Percentiles rank a stretch among this genome's conserved stretches.
phyloP scores from a whole-genome alignment of 2,113 vertebrate species.

The Callopanchax toddi region DNA sequence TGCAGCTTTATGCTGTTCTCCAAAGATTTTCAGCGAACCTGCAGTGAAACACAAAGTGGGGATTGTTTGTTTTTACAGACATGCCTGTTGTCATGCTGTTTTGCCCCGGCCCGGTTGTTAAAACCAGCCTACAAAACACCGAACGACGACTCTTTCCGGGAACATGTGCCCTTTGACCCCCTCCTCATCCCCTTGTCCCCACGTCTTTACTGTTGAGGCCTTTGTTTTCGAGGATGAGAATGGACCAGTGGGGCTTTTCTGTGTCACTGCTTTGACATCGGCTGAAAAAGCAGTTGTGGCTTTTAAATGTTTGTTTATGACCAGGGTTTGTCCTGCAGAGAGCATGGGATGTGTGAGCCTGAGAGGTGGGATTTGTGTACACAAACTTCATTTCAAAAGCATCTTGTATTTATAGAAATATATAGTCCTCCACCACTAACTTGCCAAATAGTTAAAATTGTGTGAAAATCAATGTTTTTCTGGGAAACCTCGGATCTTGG shows the following conservation, averaged over 20 bases:
- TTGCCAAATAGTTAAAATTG: too few species aligned
- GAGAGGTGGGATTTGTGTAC: not conserved
- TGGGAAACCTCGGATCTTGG: not conserved
- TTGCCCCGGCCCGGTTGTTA: constrained; percentile 43
- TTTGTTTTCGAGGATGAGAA: constrained; percentile 61
- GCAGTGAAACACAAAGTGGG: constrained; percentile 36
- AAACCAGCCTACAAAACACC: constrained; percentile 53
- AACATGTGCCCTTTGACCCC: constrained; percentile 72
- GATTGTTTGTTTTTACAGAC: constrained; percentile 55
- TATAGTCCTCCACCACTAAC: not conserved
- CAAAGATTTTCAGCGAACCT: not conserved
- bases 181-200: constrained; percentile 16
- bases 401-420: too few species aligned
- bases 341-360: not conserved
- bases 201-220: constrained; percentile 24
- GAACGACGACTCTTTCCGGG: constrained; percentile 55
- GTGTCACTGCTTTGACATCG: constrained; percentile 28
- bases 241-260: constrained; percentile 33
- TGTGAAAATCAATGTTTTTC: not conserved
- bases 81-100: constrained; percentile 45
- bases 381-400: not conserved
- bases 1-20: not conserved
- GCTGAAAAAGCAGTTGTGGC: constrained; percentile 14
- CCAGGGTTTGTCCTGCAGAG: constrained; percentile 16
- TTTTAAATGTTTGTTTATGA: constrained; percentile 36